phyloP scores from a whole-genome alignment of 2,113 vertebrate species.

The Tychaedon coryphoeus region DNA sequence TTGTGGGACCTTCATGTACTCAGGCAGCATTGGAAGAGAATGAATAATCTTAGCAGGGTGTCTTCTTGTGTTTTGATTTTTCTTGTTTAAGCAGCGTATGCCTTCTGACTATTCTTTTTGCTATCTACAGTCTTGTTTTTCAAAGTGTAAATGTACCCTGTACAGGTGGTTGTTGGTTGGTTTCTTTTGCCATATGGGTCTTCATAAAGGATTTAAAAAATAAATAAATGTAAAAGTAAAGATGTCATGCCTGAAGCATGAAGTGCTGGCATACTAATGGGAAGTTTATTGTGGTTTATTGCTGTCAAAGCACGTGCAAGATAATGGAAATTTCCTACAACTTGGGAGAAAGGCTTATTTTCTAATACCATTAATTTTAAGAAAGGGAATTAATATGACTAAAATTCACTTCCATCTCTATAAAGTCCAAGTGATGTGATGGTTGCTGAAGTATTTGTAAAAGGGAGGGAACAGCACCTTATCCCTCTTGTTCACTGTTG shows the following conservation, averaged over 20 bases:
- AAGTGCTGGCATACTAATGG: neutral
- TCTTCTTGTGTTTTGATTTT: neutral
- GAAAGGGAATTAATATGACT: neutral
- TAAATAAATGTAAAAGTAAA: constrained; percentile 20
- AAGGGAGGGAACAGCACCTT: neutral
- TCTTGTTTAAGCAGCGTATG: neutral
- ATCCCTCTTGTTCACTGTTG: rapidly evolving
- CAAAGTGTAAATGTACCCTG: neutral
- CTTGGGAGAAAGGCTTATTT: neutral
- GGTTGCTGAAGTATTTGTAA: neutral
- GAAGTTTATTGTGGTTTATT: constrained; percentile 27
- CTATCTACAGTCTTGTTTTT: neutral
- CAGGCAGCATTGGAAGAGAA: neutral
- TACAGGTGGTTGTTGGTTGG: neutral
- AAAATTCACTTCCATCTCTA: neutral
- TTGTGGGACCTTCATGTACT: neutral
- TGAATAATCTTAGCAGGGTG: neutral
- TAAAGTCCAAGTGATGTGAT: neutral
- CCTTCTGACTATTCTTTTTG: neutral
- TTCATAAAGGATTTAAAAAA: constrained; percentile 16
- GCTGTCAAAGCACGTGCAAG: neutral
- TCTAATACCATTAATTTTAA: neutral
- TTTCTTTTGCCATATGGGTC: neutral
- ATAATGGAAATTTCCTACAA: constrained; percentile 28
- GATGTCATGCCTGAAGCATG: constrained; percentile 9